Percentiles rank a stretch among this genome's conserved stretches.
These are phyloP conservation scores for Paragorgia papillata DNA, from an alignment of 92 coral and sea anemone species.

Conservation along the genomic window DNA sequence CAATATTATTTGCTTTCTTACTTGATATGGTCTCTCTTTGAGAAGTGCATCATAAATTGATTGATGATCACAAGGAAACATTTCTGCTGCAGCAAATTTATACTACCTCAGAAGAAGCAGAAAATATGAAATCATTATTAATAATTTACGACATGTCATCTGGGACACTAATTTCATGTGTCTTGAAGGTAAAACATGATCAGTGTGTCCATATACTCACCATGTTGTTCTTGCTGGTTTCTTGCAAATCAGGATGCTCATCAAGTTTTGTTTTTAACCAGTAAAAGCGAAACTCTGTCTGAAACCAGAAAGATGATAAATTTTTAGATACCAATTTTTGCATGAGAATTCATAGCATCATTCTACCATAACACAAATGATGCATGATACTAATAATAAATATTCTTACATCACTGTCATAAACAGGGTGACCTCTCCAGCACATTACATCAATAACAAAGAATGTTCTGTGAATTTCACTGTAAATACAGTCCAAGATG, in stretches of 20 bases:
- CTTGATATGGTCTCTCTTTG: slow-evolving; percentile 59
- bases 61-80: slow-evolving; percentile 58
- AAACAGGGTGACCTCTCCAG: slow-evolving; percentile 98
- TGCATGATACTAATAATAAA: too few species aligned
- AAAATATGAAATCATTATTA: too few species aligned
- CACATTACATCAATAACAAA: slow-evolving; percentile 89
- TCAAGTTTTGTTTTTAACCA: slow-evolving; percentile 87
- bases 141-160: too few species aligned
- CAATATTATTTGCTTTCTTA: neutral
- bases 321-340: neutral
- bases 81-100: slow-evolving; percentile 61
- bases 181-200: too few species aligned
- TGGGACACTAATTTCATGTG: too few species aligned
- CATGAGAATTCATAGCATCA: neutral
- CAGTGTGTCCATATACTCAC: slow-evolving; percentile 67
- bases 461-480: slow-evolving; percentile 73
- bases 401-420: slow-evolving; percentile 93
- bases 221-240: slow-evolving; percentile 66
- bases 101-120: slow-evolving; percentile 62
- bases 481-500: slow-evolving; percentile 87
- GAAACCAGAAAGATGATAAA: neutral
- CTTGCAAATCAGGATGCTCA: slow-evolving; percentile 66
- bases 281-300: slow-evolving; percentile 95
- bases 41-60: slow-evolving; percentile 62
- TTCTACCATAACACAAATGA: neutral